A percentile compares a stretch with the other conserved stretches of the same genome.
Evolutionary conservation across 2,888 invertebrate species (phyloP).

Genomic region (Patella ulyssiponensis): DNA sequence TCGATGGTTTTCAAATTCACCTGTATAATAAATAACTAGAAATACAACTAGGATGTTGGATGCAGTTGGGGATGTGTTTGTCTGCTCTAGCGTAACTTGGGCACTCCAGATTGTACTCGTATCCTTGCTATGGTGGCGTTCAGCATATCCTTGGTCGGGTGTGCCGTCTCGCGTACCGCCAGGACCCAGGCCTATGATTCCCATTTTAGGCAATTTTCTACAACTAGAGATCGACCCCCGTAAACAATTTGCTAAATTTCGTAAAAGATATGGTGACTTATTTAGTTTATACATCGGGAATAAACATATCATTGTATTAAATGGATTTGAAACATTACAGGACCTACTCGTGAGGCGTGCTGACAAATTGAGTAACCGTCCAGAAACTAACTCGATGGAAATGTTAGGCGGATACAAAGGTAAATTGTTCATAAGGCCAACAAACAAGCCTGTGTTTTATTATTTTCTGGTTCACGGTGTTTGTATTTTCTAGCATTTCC

Average conservation of each 20-base stretch:
- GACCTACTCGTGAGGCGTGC: slow-evolving; percentile 8
- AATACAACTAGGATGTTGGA: too few species aligned
- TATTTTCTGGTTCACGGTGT: too few species aligned
- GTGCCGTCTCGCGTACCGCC: slow-evolving; percentile 2
- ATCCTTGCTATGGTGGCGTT: slow-evolving; percentile 1
- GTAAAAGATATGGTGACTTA: slow-evolving; percentile 13
- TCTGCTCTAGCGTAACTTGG: too few species aligned
- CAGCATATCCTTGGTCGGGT: not conserved
- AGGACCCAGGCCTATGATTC: slow-evolving; percentile 10
- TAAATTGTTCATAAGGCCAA: not conserved
- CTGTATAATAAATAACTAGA: too few species aligned
- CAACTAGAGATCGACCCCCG: not conserved
- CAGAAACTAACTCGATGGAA: not conserved
- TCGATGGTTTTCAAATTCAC: too few species aligned
- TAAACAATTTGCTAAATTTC: not conserved
- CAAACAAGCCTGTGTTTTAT: too few species aligned
- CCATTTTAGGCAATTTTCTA: slow-evolving; percentile 16
- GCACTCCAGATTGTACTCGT: not conserved
- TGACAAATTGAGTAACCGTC: slow-evolving; percentile 7
- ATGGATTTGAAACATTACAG: slow-evolving; percentile 12
- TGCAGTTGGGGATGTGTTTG: too few species aligned
- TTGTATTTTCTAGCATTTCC: too few species aligned
- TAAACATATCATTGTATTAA: slow-evolving; percentile 8
- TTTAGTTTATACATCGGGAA: slow-evolving; percentile 17
- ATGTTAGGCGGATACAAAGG: not conserved